phyloP scores from a whole-genome alignment of 2,113 vertebrate genomes.

The Hyaena hyaena region DNA sequence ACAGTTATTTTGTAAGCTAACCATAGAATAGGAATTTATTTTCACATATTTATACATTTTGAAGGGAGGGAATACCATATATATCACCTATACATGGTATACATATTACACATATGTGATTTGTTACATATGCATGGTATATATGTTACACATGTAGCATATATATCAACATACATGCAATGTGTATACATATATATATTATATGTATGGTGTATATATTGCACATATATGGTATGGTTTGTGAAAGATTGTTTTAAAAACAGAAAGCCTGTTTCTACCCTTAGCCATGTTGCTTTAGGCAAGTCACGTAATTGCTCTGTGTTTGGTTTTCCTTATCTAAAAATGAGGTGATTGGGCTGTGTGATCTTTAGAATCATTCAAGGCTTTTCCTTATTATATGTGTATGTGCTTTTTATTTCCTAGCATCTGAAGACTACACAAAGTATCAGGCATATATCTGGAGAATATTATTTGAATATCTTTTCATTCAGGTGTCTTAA shows the following conservation, averaged over 20 bases:
- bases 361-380: neutral
- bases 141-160: neutral
- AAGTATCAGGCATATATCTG: neutral
- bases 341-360: neutral
- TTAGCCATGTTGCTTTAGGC: neutral
- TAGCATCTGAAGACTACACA: neutral
- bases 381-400: neutral
- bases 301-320: neutral
- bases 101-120: no score
- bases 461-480: conserved; percentile 9
- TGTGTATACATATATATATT: no score
- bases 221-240: neutral
- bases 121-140: neutral
- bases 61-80: neutral
- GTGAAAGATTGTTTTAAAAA: neutral
- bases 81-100: neutral
- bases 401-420: neutral
- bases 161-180: neutral
- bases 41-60: neutral
- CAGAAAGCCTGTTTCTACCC: neutral
- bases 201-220: neutral
- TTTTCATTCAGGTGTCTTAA: conserved; percentile 30
- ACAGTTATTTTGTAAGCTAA: neutral
- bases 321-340: neutral
- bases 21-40: neutral